These are phyloP conservation scores for Calvadosia cruxmelitensis DNA, from an alignment of 30 jellyfish, hydroid and myxozoan species.

Conservation along the genomic window DNA sequence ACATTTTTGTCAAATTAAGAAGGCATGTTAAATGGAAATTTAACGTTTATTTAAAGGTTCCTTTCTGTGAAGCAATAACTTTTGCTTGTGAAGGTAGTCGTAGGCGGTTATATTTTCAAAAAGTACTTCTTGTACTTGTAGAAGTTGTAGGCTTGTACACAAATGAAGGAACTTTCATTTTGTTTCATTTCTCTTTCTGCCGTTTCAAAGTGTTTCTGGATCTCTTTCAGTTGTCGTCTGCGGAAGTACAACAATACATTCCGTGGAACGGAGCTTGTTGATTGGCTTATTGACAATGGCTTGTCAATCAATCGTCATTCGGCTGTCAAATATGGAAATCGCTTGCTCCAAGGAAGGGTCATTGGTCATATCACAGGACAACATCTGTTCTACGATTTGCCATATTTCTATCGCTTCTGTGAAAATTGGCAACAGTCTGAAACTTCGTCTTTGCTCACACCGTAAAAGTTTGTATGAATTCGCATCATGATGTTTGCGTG, in stretches of 20 bases:
- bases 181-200: no score
- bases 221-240: neutral
- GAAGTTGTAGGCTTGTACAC: no score
- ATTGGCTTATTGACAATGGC: conserved; percentile 64
- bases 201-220: neutral
- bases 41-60: neutral
- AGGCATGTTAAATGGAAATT: neutral
- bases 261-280: conserved; percentile 57
- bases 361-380: conserved; percentile 45
- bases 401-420: conserved; percentile 57
- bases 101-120: no score
- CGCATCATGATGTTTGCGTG: no score
- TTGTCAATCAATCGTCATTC: conserved; percentile 43
- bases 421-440: neutral
- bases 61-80: no score
- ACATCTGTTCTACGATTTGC: conserved; percentile 58
- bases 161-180: no score
- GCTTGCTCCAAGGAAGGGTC: conserved; percentile 50
- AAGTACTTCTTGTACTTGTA: no score
- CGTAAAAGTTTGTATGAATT: no score
- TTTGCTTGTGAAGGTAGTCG: no score
- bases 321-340: conserved; percentile 69
- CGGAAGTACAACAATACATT: conserved; percentile 22
- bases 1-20: no score
- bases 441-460: no score